These are phyloP conservation scores for Stomorhina lunata DNA, from an alignment of 2,888 invertebrate species.

Conservation along the genomic window DNA sequence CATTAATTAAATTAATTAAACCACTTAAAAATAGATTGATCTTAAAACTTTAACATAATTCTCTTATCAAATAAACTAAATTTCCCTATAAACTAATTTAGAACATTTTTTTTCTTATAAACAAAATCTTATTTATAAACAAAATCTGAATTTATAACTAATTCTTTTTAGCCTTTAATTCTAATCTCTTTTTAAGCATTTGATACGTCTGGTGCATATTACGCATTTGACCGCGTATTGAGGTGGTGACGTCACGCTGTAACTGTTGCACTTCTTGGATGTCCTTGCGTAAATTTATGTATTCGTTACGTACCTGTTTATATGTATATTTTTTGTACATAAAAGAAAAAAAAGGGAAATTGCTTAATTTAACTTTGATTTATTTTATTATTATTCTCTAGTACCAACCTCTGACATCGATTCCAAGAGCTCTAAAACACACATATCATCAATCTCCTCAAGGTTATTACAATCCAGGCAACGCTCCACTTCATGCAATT, in stretches of 20 bases:
- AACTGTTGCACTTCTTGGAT: constrained; percentile 89
- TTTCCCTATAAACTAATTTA: no score
- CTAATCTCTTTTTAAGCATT: constrained; percentile 85
- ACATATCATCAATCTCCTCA: constrained; percentile 82
- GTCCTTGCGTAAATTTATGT: constrained; percentile 88
- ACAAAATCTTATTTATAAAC: background rate
- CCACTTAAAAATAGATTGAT: no score
- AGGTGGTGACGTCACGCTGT: constrained; percentile 88
- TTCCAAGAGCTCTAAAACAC: constrained; percentile 86
- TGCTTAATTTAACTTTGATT: background rate
- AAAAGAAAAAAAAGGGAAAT: background rate
- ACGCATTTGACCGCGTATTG: constrained; percentile 86
- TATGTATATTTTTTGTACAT: background rate
- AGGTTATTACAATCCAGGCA: constrained; percentile 72
- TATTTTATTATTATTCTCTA: constrained; percentile 76
- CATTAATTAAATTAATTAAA: no score
- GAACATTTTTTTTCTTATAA: no score
- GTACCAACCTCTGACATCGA: constrained; percentile 89
- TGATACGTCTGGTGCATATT: constrained; percentile 87
- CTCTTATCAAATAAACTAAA: no score
- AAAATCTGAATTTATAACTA: constrained; percentile 17
- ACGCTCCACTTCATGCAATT: constrained; percentile 87
- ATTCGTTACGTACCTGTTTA: constrained; percentile 88
- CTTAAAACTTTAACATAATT: no score
- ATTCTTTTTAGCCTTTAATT: constrained; percentile 72